Evolutionary conservation across 2,113 vertebrate species (phyloP), one percentile per base, ranked within the genome.

Genomic region (Cryptotis parvus): DNA sequence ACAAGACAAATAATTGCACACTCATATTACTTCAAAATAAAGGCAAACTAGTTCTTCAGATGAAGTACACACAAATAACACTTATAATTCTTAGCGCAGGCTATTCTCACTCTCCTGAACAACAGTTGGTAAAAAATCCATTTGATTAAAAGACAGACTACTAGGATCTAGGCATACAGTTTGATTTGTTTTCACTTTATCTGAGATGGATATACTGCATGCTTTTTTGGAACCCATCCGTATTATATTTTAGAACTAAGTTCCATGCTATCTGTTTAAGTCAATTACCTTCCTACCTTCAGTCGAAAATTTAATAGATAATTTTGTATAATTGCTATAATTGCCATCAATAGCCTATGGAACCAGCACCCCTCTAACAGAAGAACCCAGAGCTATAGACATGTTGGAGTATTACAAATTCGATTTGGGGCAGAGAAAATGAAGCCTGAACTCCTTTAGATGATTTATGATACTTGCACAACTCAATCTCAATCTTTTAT

Each of bases 391-490:
- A 49, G 16, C 10, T 74, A 3, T 41, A 70, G n/a, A 49, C 55
- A 76, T 78, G 27, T 14, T 37, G n/a, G 37, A 85, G 18, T 58
- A 83, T 91, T 76, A 49, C 63, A 75, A 76, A 35, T 39, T 31
- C 81, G 35, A 66, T 90, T 95, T 93, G 49, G 8, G 33, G 9
- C 72, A 45, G 37, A 20, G 61, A 49, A 93, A 93, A 86, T 88
- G 45, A 90, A 95, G 86, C 77, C n/a, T 43, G 85, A 85, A 83
- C 52, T 76, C 22, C 12, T 86, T 83, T 84, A n/a, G 12, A 15
- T 61, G 79, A 96, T 84, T 92, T 93, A 70, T 52, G 75, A 79
- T 43, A 15, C 29, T 76, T 79, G 69, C 52, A 83, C 39, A 90
- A 31, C 29, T 35, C 43, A 22, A 63, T 39, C 66, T 83, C 79